These are phyloP conservation scores for Lophotis ruficrista DNA, from an alignment of 2,113 vertebrate genomes.

Conservation along the genomic window DNA sequence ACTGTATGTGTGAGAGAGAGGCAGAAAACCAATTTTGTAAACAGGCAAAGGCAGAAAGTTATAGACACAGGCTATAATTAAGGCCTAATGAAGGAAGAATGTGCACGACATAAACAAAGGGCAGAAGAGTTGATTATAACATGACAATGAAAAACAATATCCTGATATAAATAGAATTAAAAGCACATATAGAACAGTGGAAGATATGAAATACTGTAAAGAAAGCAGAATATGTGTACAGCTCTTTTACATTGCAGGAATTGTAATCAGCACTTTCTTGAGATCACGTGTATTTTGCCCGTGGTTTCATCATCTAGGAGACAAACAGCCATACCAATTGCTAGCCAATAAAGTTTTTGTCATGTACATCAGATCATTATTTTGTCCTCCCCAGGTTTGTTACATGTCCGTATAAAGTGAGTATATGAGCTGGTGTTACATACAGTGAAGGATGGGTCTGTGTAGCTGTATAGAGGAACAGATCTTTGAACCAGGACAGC, in stretches of 20 bases:
- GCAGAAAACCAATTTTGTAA: constrained; percentile 27
- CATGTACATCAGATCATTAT: background rate
- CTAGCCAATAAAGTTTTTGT: background rate
- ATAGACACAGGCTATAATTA: constrained; percentile 11
- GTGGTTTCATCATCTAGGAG: background rate
- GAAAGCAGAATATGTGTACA: background rate
- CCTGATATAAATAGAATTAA: background rate
- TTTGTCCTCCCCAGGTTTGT: background rate
- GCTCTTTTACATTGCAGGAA: background rate
- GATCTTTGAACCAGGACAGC: background rate
- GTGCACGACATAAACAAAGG: constrained; percentile 7
- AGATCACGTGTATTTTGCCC: background rate
- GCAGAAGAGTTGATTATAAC: background rate
- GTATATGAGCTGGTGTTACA: background rate
- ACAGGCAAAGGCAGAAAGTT: constrained; percentile 21
- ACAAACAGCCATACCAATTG: background rate
- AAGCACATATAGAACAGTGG: background rate
- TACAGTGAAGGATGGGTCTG: background rate
- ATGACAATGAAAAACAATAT: background rate
- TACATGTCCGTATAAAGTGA: background rate
- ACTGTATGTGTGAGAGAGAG: background rate
- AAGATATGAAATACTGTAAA: background rate
- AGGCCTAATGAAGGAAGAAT: constrained; percentile 44
- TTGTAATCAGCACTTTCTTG: background rate
- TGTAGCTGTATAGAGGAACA: fast-evolving